Evolutionary conservation across 2,797 vertebrate genomes (phyloP).

Genomic region (Myoxocephalus aenaeus): DNA sequence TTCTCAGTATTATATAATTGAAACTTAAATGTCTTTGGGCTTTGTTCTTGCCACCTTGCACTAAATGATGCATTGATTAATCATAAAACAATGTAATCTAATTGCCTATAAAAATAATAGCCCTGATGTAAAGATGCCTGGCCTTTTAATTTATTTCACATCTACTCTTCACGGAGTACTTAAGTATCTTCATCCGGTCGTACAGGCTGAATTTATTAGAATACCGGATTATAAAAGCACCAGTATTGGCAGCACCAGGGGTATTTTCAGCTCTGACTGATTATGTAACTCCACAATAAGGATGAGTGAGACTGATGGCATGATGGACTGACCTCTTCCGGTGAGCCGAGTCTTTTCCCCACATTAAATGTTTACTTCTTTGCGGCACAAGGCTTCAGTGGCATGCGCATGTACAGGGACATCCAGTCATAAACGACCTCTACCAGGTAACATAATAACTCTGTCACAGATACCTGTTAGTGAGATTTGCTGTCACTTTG

Average conservation of each 20-base stretch:
- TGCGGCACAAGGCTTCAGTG: neutral
- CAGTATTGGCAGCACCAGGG: neutral
- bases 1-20: neutral
- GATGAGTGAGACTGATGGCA: neutral
- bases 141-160: neutral
- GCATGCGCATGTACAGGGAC: neutral
- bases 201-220: neutral
- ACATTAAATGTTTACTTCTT: neutral
- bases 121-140: neutral
- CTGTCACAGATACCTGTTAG: neutral
- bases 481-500: neutral
- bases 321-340: neutral
- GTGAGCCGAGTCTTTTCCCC: neutral
- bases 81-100: neutral
- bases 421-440: neutral
- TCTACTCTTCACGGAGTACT: neutral
- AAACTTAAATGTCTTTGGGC: neutral
- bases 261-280: neutral
- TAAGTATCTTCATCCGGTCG: neutral
- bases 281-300: conserved; percentile 3
- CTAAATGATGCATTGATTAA: neutral
- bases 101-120: neutral
- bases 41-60: neutral
- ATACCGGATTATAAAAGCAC: neutral
- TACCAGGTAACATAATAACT: neutral